phyloP scores from a whole-genome alignment of 2,113 vertebrate genomes.

The Dermatemys mawii region DNA sequence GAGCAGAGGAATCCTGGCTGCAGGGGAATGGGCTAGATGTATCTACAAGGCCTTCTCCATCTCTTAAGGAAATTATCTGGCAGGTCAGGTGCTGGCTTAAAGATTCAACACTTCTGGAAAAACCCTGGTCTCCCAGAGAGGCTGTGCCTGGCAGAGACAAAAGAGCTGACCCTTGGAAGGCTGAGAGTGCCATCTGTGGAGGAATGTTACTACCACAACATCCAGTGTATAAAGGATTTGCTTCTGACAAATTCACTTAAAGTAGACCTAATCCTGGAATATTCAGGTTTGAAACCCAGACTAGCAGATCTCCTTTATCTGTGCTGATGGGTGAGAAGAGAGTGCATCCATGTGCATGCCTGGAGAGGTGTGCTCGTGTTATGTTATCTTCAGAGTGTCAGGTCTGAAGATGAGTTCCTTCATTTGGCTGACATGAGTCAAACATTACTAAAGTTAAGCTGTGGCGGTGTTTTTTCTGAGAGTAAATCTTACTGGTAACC shows the following conservation, averaged over 20 bases:
- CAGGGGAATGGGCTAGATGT: background rate
- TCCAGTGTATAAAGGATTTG: background rate
- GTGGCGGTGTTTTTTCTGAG: background rate
- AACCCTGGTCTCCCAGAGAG: background rate
- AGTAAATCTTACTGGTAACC: background rate
- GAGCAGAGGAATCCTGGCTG: background rate
- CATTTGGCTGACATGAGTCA: background rate
- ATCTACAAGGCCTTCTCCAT: background rate
- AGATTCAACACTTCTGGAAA: background rate
- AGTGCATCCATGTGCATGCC: background rate
- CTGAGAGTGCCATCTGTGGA: background rate
- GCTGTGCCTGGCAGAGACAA: background rate
- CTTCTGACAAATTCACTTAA: background rate
- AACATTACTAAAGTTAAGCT: background rate
- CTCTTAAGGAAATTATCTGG: background rate
- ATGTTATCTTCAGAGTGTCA: background rate
- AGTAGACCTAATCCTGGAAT: background rate
- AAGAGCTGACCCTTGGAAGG: rapidly evolving
- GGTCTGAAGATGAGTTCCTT: background rate
- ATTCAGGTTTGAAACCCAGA: background rate
- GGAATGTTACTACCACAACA: background rate
- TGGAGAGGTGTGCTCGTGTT: background rate
- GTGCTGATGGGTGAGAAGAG: background rate
- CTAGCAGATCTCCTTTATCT: background rate
- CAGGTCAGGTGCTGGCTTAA: background rate